Evolutionary conservation across 2,113 vertebrate genomes (phyloP).

Genomic region (Ahaetulla prasina): DNA sequence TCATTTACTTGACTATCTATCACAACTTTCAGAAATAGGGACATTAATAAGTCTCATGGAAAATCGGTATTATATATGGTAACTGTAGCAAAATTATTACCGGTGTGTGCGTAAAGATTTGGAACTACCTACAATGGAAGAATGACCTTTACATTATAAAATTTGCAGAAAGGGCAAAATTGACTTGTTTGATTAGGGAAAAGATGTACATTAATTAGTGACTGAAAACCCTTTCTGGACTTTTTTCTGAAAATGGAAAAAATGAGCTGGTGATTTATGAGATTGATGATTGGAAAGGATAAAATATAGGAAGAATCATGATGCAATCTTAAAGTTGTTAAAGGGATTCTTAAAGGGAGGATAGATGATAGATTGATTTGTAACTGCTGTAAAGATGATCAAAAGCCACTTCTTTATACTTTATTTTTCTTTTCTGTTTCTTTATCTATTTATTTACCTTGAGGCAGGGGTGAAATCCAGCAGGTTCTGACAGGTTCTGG

Average conservation of each 20-base stretch:
- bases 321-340: not conserved
- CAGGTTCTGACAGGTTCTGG: too few relatives aligned
- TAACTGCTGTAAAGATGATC: not conserved
- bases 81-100: not conserved
- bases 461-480: too few relatives aligned
- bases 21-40: constrained; percentile 13
- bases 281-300: not conserved
- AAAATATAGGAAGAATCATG: not conserved
- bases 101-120: not conserved
- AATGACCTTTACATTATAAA: not conserved
- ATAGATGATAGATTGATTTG: not conserved
- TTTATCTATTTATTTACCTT: not conserved
- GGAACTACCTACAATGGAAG: not conserved
- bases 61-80: not conserved
- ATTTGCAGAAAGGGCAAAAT: not conserved
- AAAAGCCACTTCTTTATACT: not conserved
- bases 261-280: not conserved
- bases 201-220: not conserved
- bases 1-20: constrained; percentile 43
- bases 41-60: not conserved
- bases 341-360: too few relatives aligned
- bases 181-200: not conserved
- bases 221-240: not conserved
- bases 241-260: not conserved
- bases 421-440: not conserved